Percentiles rank a stretch among this genome's conserved stretches.
These are phyloP conservation scores for Falco punctatus DNA, from an alignment of 2,113 vertebrate species.

Conservation along the genomic window DNA sequence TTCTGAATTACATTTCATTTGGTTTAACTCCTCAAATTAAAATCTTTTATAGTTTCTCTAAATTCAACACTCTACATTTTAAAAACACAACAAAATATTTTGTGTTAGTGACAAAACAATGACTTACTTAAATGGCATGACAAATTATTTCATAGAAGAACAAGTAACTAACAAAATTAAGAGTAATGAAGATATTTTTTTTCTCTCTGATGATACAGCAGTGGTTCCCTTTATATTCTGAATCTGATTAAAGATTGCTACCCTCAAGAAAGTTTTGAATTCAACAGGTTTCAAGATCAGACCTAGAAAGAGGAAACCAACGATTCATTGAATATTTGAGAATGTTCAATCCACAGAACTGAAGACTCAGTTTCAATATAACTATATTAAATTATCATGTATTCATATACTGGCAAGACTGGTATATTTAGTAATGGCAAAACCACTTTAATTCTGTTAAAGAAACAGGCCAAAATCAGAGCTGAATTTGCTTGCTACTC, in stretches of 20 bases:
- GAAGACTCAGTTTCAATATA: not conserved
- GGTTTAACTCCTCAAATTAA: not conserved
- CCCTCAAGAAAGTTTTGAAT: not conserved
- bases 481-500: not conserved
- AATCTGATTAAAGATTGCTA: not conserved
- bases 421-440: not conserved
- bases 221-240: not conserved
- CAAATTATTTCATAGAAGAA: not conserved
- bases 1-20: not conserved
- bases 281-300: not conserved
- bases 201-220: not conserved
- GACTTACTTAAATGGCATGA: not conserved
- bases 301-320: not conserved
- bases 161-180: not conserved
- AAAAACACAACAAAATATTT: not conserved
- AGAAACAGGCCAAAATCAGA: not conserved
- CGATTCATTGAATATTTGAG: not conserved
- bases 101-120: not conserved
- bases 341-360: not conserved
- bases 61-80: not conserved
- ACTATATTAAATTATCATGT: not conserved
- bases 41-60: not conserved
- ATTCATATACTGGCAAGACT: not conserved
- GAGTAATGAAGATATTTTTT: not conserved
- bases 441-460: not conserved